These are phyloP conservation scores for Phrynosoma blainvillii DNA, from an alignment of 2,113 vertebrate species.

Conservation along the genomic window DNA sequence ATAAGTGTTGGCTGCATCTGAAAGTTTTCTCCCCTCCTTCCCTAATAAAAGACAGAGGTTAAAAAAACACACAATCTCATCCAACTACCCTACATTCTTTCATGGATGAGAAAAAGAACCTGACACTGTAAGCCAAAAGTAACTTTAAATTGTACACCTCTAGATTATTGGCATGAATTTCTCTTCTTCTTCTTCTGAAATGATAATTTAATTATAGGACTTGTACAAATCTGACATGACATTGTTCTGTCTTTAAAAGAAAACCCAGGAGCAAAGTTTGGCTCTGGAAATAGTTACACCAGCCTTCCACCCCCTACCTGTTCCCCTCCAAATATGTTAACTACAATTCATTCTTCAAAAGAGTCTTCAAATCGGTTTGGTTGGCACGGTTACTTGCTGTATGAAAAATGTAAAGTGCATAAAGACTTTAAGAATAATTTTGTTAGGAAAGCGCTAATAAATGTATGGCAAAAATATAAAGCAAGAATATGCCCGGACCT, in stretches of 20 bases:
- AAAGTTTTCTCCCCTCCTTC: conserved; percentile 9
- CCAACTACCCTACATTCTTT: conserved; percentile 1
- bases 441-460: too few relatives aligned
- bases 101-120: conserved; percentile 22
- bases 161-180: not conserved
- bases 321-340: not conserved
- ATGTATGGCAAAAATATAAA: too few relatives aligned
- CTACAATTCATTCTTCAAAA: not conserved
- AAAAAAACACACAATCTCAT: not conserved
- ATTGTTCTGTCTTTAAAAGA: not conserved
- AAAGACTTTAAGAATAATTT: too few relatives aligned
- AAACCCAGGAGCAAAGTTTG: not conserved
- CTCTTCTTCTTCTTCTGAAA: conserved; percentile 26
- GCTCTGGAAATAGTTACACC: not conserved
- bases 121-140: not conserved
- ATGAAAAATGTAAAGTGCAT: too few relatives aligned
- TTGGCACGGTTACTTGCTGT: too few relatives aligned
- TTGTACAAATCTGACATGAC: conserved; percentile 18
- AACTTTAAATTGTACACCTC: conserved; percentile 35
- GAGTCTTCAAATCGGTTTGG: too few relatives aligned
- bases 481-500: too few relatives aligned
- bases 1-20: not conserved
- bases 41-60: not conserved
- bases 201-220: not conserved
- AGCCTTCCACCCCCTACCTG: not conserved